These are phyloP conservation scores for Amphimallon solstitiale DNA, from an alignment of 2,888 invertebrate species.

Conservation along the genomic window DNA sequence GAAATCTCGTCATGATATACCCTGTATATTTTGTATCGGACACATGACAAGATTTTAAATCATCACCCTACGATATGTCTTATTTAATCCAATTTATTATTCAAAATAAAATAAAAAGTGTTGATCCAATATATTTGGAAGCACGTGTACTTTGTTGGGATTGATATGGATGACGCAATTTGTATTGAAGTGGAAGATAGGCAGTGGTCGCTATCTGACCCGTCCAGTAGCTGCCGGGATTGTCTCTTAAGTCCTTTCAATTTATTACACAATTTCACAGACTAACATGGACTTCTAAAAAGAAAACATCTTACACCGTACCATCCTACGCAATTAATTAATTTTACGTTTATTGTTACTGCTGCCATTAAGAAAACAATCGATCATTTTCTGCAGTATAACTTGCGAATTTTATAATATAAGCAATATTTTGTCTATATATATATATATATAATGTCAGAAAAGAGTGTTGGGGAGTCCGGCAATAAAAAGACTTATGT, in stretches of 20 bases:
- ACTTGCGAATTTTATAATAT: constrained; percentile 16
- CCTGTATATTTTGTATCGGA: too few relatives aligned
- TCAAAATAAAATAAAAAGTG: too few relatives aligned
- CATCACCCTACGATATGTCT: too few relatives aligned
- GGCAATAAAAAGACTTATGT: too few relatives aligned
- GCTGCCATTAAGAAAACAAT: constrained; percentile 2
- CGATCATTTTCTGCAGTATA: background rate
- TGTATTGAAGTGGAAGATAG: background rate
- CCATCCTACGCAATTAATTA: constrained; percentile 20
- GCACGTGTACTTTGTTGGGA: background rate
- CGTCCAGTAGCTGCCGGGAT: constrained; percentile 13
- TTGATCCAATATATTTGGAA: background rate
- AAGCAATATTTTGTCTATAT: background rate
- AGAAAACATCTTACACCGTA: constrained; percentile 4
- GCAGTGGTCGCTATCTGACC: constrained; percentile 11
- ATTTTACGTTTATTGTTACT: constrained; percentile 7
- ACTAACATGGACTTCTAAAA: background rate
- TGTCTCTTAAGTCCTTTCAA: background rate
- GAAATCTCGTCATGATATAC: too few relatives aligned
- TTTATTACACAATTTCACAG: constrained; percentile 11
- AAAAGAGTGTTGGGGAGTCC: too few relatives aligned
- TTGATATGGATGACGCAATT: constrained; percentile 16
- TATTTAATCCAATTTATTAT: too few relatives aligned
- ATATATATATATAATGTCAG: too few relatives aligned
- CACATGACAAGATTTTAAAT: too few relatives aligned